Base-by-base conservation (phyloP, 2,797 vertebrate genomes). In the Gastrophryne carolinensis region DNA sequence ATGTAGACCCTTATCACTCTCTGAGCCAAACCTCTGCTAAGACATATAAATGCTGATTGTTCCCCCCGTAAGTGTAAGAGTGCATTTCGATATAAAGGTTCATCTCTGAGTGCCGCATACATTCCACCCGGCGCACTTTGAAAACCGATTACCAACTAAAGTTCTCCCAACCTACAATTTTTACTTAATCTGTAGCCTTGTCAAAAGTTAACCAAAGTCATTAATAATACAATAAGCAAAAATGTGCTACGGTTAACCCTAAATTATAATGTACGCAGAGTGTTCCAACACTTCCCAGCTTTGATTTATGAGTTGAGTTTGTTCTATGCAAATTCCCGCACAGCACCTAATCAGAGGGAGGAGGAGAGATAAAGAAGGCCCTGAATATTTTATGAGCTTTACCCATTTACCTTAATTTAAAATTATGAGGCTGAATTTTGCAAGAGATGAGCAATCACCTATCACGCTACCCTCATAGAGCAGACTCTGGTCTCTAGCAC, bases 241-340 rank as follows among this genome's bases (percentile, higher is more conserved):
- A 54, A 90, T 87, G 88, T 88, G 88, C 85, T 87, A 89, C 82
- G 85, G 89, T 98, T 97, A 98, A 98, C 96, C 95, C 96, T 94
- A 94, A 96, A 96, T 97, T 95, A 97, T 89, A 91, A 89, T 88
- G 93, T 96, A 95, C 92, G 90, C 92, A 86, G 80, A 93, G 90
- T 86, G 71, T 90, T 89, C 89, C 91, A 93, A 91, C 88, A 90
- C 85, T 89, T 92, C 91, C 91, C 84, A 44, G 81, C 85, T 81
- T 89, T 98, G 96, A 98, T 98, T 95, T 98, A 98, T 97, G 93
- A 89, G 90, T 90, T 94, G 90, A 89, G 95, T 96, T 97, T 96
- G 94, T 93, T 92, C 91, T 92, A 92, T 91, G 93, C 94, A 95
- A 96, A 95, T 96, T 94, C 93, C 93, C 93, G 88, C 90, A 91